Evolutionary conservation across 2,888 invertebrate genomes (phyloP), one percentile per base, ranked within the genome.

Genomic region (Bruchidius siliquastri): DNA sequence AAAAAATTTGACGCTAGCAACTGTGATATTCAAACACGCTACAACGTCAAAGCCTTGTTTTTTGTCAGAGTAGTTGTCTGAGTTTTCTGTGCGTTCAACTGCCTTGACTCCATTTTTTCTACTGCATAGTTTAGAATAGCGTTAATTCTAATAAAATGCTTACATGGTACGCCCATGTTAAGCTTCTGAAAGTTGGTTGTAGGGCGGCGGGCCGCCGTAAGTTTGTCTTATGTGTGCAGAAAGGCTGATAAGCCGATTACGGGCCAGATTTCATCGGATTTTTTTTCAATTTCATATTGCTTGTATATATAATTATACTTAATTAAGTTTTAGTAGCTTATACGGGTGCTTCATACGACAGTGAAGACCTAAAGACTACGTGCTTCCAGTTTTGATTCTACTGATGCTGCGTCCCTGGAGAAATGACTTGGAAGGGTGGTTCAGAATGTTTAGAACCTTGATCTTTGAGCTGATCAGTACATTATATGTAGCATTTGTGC

Each of bases 191-290:
- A 49, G 49, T 49, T 49, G 49, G 49, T 49, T 49, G 49, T 49
- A 49, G 49, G 49, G 18, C 49, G 10, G 18, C 3, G 49, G 18
- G 6, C 49, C 13, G 13, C 49, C 13, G 49, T 49, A 49, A 49
- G 49, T 49, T 49, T 49, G 49, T 75, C 72, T 74, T 76, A 49
- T 49, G 49, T 49, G 49, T 49, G 49, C 49, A 49, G 77, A 79
- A 79, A 77, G 80, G 80, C 78, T 80, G 77, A 78, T 81, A 81
- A 81, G 81, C 77, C 80, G 81, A 81, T 81, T 80, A 78, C 74
- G 75, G 75, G 74, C 74, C 77, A 80, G 81, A 80, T 81, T 81
- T 80, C 76, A 73, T 71, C 79, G 80, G 81, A 80, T 80, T 81
- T 79, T 81, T 81, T 80, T 79, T 76, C 79, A 79, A 80, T 80